Percentiles rank a stretch among this genome's conserved stretches.
These are phyloP conservation scores for Herpetotheres cachinnans DNA, from an alignment of 2,113 vertebrate species.

Conservation along the genomic window DNA sequence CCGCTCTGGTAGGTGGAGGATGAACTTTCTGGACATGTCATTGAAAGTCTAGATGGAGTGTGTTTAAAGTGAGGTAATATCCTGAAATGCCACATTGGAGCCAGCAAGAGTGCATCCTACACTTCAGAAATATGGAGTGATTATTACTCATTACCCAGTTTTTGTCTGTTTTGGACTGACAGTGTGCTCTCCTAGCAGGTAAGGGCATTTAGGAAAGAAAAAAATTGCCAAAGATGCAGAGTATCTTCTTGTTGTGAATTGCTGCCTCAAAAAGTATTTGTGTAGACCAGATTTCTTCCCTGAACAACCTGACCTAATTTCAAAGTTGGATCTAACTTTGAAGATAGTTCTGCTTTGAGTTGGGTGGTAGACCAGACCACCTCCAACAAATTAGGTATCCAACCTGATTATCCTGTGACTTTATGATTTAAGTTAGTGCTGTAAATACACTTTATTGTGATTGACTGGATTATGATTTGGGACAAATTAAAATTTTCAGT, in stretches of 20 bases:
- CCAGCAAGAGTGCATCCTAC: not conserved
- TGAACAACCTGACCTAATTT: not conserved
- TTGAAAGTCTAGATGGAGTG: not conserved
- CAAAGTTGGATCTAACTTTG: not conserved
- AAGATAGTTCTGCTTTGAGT: not conserved
- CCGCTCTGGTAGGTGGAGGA: not conserved
- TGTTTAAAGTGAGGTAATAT: not conserved
- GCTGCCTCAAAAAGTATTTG: not conserved
- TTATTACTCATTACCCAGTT: not conserved
- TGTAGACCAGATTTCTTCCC: not conserved
- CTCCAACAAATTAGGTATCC: not conserved
- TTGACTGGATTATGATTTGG: not conserved
- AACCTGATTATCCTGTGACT: not conserved
- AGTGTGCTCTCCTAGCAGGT: not conserved
- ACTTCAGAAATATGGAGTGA: not conserved
- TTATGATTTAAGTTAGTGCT: not conserved
- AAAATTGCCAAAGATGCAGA: not conserved
- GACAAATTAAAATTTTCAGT: not conserved
- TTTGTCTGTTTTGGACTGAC: not conserved
- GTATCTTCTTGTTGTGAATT: not conserved
- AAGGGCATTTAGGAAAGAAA: not conserved
- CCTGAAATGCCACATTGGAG: not conserved
- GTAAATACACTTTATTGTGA: not conserved
- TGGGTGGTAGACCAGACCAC: not conserved
- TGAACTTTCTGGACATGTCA: not conserved